Conservation (phyloP, 2,888 invertebrate species). For the Leptopilina syphax region DNA sequence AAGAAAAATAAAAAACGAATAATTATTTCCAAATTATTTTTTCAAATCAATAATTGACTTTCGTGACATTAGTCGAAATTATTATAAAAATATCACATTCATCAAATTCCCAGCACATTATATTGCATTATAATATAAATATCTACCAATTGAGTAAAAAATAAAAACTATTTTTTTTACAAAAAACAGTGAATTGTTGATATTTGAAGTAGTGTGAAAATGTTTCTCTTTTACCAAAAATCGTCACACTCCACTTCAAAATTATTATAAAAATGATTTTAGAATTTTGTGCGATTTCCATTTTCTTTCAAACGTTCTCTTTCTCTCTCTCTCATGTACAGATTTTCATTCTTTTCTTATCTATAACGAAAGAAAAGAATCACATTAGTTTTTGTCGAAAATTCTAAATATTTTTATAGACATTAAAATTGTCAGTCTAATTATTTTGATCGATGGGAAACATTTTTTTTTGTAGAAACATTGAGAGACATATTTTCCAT, state of each 20-base stretch:
- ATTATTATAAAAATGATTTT: conserved; percentile 14
- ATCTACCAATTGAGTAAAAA: neutral
- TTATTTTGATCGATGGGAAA: too few relatives aligned
- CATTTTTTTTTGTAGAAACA: neutral
- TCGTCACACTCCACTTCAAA: neutral
- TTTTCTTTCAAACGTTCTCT: conserved; percentile 10
- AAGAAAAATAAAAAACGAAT: conserved; percentile 2
- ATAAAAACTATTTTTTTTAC: neutral
- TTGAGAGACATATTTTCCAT: neutral
- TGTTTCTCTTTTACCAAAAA: neutral
- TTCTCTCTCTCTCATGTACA: neutral
- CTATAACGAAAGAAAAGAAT: conserved; percentile 30
- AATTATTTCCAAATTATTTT: neutral
- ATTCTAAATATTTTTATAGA: neutral
- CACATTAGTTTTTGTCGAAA: neutral
- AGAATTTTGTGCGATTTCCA: conserved; percentile 10
- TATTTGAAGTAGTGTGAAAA: neutral
- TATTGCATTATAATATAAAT: neutral
- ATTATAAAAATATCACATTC: conserved; percentile 33
- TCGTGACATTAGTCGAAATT: neutral
- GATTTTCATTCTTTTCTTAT: neutral
- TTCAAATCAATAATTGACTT: neutral
- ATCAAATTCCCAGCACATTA: conserved; percentile 19
- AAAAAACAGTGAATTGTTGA: neutral
- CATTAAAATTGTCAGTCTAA: too few relatives aligned